Evolutionary conservation across 2,888 invertebrate species (phyloP), one percentile per base, ranked within the genome.

Genomic region (Notodonta ziczac): DNA sequence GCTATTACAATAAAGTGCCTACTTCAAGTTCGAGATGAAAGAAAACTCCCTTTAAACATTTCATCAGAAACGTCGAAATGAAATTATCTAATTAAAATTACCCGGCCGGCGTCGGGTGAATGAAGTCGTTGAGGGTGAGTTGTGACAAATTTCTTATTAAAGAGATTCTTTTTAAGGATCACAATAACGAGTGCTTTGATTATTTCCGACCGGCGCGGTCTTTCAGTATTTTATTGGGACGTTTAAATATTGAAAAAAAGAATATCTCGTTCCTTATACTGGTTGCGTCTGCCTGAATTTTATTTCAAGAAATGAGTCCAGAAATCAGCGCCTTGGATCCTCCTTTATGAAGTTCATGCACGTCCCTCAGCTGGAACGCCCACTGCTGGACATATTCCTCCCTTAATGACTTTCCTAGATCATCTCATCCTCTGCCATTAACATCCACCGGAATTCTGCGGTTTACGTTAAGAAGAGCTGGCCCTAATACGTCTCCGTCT

Each of bases 1-100:
- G 12, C 42, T 14, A 12, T 74, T 65, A 69, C 61, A 69, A 69
- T 67, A 64, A 62, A 63, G 53, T 56, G 64, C 62, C 63, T 63
- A 67, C 60, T 71, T 48, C 12, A 61, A 66, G 63, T 65, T 66
- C 65, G 66, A 70, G 67, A 69, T 67, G 59, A 75, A 75, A 77
- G 72, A 73, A 78, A 76, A 74, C 76, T 78, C 69, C 67, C 69
- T 70, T 71, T 61, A 75, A 79, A 76, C 78, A 77, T 77, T 83
- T 81, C 75, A 76, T 76, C 78, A 76, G 78, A 76, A 82, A 80
- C 74, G 81, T 79, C 78, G 70, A 79, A 83, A 86, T 83, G 80
- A 81, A 85, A 85, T 86, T 82, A 87, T 83, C 74, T 86, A 85
- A 86, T 86, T 87, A 87, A 84, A 83, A 83, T 85, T 83, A 85